Conservation (phyloP, 2,113 vertebrate species). For the Crotophaga sulcirostris region DNA sequence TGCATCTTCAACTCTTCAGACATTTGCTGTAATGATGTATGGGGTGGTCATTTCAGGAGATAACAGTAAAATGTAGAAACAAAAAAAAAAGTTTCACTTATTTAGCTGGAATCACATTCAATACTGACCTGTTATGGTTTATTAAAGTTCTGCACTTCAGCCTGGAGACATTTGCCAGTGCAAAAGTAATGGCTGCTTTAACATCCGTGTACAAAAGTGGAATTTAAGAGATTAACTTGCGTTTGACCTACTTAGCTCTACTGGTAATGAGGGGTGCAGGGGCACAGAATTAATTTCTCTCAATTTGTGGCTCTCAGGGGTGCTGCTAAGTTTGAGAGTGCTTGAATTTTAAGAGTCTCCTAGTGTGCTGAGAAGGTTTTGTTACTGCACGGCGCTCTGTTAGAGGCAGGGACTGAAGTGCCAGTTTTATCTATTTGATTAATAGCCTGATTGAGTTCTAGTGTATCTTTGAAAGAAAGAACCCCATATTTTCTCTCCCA, state of each 20-base stretch:
- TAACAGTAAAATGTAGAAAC: not conserved
- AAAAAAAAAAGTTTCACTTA: not conserved
- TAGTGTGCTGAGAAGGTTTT: conserved; percentile 72
- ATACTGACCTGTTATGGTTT: conserved; percentile 54
- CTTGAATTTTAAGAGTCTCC: conserved; percentile 82
- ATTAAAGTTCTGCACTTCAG: conserved; percentile 69
- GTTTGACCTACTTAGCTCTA: conserved; percentile 84
- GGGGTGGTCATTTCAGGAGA: not conserved
- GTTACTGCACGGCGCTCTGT: conserved; percentile 58
- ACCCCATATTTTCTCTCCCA: conserved; percentile 27
- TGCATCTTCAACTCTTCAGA: not conserved
- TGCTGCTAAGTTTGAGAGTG: conserved; percentile 82
- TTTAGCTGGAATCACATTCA: conserved; percentile 61
- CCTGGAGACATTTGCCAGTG: conserved; percentile 69
- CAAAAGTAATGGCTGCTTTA: conserved; percentile 69
- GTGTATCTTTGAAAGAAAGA: conserved; percentile 32
- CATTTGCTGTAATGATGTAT: not conserved
- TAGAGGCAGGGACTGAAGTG: conserved; percentile 45
- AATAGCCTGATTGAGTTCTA: conserved; percentile 34
- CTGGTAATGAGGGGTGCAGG: conserved; percentile 84
- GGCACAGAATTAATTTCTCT: conserved; percentile 86
- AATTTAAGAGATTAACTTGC: conserved; percentile 87
- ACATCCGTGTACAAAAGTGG: conserved; percentile 77
- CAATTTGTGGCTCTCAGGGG: conserved; percentile 85
- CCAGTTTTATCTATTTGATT: conserved; percentile 66